A percentile compares a stretch with the other conserved stretches of the same genome.
phyloP scores from a whole-genome alignment of 1,140 invertebrate genomes.

The Telenomus remus region DNA sequence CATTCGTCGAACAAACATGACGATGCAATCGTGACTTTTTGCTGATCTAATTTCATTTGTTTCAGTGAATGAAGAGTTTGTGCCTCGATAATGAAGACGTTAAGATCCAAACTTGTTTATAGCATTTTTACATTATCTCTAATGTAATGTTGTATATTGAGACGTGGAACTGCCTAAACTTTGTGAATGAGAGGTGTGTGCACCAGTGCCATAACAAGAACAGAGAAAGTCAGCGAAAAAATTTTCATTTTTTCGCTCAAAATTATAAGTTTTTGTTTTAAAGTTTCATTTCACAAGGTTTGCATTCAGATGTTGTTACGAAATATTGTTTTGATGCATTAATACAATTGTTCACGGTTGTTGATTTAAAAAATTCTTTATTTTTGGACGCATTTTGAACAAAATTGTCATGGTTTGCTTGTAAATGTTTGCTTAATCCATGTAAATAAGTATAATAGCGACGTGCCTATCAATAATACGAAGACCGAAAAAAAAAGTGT shows the following conservation, averaged over 20 bases:
- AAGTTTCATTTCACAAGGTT: no score
- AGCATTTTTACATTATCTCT: slow-evolving; percentile 54
- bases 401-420: no score
- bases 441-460: slow-evolving; percentile 38
- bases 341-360: no score
- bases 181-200: slow-evolving; percentile 32
- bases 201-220: slow-evolving; percentile 50
- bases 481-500: slow-evolving; percentile 31
- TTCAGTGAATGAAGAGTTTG: slow-evolving; percentile 45
- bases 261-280: no score
- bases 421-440: slow-evolving; percentile 28
- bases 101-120: slow-evolving; percentile 54
- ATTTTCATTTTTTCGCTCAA: slow-evolving; percentile 17
- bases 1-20: neutral
- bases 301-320: no score
- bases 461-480: slow-evolving; percentile 51
- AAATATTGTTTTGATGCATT: no score
- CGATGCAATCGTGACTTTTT: no score
- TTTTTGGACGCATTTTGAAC: no score
- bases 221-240: slow-evolving; percentile 56
- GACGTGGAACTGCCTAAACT: slow-evolving; percentile 38
- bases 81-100: slow-evolving; percentile 49
- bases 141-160: slow-evolving; percentile 37
- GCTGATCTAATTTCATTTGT: no score
- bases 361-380: no score